Conservation (phyloP, 2,888 invertebrate species). For the Aphidoletes aphidimyza region DNA sequence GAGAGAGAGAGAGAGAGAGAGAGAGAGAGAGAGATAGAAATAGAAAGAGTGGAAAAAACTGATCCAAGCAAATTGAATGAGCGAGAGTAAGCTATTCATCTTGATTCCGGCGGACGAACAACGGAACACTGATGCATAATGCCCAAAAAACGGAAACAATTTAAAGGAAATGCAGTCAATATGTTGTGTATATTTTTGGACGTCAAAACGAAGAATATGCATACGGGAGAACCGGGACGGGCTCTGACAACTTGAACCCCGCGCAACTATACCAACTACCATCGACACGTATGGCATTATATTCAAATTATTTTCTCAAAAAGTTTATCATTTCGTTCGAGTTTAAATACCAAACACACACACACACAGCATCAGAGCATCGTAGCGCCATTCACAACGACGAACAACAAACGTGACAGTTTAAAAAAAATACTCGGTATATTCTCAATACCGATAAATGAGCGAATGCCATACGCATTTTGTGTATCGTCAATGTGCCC, state of each 20-base stretch:
- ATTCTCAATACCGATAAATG: neutral
- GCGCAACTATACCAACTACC: neutral
- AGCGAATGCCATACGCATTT: neutral
- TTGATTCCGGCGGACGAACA: too few species aligned
- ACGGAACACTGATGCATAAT: too few species aligned
- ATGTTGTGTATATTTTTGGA: neutral
- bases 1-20: neutral
- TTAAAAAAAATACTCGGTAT: neutral
- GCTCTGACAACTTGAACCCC: neutral
- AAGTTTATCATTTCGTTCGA: conserved; percentile 32
- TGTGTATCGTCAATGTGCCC: neutral
- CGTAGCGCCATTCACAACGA: too few species aligned
- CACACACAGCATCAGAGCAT: too few species aligned
- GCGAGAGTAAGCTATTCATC: too few species aligned
- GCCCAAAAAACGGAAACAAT: conserved; percentile 28
- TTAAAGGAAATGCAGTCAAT: conserved; percentile 43
- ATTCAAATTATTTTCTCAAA: conserved; percentile 23
- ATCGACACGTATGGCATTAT: neutral
- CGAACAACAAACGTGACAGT: neutral
- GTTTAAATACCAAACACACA: conserved; percentile 20
- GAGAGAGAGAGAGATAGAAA: neutral
- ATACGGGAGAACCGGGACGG: neutral
- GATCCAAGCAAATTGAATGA: too few species aligned
- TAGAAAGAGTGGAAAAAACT: too few species aligned
- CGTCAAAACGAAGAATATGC: neutral